Conservation (phyloP, 2,113 vertebrate species). For the Himantopus leucocephalus region DNA sequence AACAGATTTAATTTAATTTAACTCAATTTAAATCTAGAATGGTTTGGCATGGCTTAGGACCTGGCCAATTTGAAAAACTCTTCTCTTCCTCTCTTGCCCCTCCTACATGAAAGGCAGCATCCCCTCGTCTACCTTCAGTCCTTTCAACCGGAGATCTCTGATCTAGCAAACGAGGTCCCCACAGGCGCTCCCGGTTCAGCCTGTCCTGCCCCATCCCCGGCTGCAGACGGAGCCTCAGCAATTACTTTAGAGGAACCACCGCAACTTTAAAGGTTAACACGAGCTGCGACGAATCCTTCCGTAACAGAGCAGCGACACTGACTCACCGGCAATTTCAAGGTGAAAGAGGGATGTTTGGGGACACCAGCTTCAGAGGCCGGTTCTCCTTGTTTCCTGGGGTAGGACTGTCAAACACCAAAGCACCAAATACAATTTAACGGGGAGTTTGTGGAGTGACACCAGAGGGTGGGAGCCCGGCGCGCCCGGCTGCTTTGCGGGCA, state of each 20-base stretch:
- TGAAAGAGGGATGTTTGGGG: not conserved
- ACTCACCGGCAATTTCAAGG: not conserved
- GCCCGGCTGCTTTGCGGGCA: fast-evolving
- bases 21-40: not conserved
- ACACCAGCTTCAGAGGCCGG: not conserved
- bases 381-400: not conserved
- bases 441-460: not conserved
- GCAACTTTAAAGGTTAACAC: not conserved
- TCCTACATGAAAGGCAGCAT: not conserved
- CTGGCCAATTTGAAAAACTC: not conserved
- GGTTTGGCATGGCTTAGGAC: not conserved
- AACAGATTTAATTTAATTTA: not conserved
- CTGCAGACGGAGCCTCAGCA: not conserved
- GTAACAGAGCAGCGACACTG: not conserved
- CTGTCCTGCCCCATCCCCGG: not conserved
- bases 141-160: not conserved
- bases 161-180: not conserved
- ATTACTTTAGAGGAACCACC: not conserved
- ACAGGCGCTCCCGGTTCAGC: fast-evolving
- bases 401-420: not conserved
- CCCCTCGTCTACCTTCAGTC: not conserved
- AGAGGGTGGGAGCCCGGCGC: not conserved
- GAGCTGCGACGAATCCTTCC: not conserved
- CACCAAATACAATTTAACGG: not conserved
- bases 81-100: not conserved